Base-by-base conservation (phyloP, 1,140 invertebrate species). In the Polypedilum pembai region DNA sequence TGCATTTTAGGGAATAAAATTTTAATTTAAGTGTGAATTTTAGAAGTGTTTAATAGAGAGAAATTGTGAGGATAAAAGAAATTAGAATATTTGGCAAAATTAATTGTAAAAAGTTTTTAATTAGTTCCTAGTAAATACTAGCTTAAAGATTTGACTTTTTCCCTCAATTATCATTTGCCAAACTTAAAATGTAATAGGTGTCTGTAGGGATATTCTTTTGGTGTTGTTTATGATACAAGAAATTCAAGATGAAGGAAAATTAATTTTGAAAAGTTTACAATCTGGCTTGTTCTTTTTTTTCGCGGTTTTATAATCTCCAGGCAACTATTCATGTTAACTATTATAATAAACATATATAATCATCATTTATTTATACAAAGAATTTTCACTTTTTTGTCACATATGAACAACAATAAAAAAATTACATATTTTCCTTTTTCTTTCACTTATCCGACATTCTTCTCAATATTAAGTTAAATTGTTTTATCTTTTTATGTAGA, bases 311-410 rank as follows among this genome's bases (percentile, higher is more conserved):
- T 74, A 65, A 21, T 63, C 69, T 69, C 65, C 65, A 75, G 75
- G 75, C 75, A 75, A 72, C 75, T 75, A 75, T 75, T 40, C 45
- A 75, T 75, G 75, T 75, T 75, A 75, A 75, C 75, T 75, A 75
- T 74, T 45, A n/a, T n/a, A 3, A 56, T 73, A 72, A 75, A 73
- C 74, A 74, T 66, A 66, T 74, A 18, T 20, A 33, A 41, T 75
- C 17, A 20, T 33, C 8, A 8, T 40, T 41, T 72, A 78, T 78
- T 77, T 80, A 77, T 79, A 69, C 65, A 69, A 69, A 69, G 45
- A 56, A 56, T 56, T 56, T 33, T 33, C 24, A 33, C 5, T 5
- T 56, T n/a, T 56, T 56, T 12, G 45, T 56, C 45, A 56, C 45
- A 56, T 33, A 33, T 56, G 45, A 56, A 56, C 45, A 56, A 56